Base-by-base conservation (phyloP, 2,113 vertebrate species). In the Aleadryas rufinucha region DNA sequence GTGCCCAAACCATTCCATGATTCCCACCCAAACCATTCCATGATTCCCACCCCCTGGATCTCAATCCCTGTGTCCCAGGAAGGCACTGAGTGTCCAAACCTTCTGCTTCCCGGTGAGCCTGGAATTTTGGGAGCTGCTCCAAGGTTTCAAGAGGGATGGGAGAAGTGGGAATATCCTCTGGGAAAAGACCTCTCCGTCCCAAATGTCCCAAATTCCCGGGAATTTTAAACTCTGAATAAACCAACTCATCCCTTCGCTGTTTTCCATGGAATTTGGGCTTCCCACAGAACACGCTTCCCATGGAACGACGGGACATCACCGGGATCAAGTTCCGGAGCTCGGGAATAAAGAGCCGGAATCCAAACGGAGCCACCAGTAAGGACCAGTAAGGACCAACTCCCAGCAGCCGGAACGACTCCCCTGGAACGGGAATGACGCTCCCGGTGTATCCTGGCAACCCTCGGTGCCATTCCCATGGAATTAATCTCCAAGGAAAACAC, bases 91-190 rank as follows among this genome's bases (percentile, higher is more conserved):
- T 1, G 1, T 9, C 64, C 49, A 18, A 63, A 15, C 24, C 20
- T 28, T n/a, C 35, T 1, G 3, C 33, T 31, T 71, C 44, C 77
- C 0, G 0, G 24, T 2, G 26, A 17, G 21, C 2, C 2, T 0
- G 44, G 47, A 49, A 28, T 42, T 44, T 3, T 4, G 41, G 5
- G 57, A 52, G 37, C 70, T 35, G 5, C 13, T 66, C 47, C 41
- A 11, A 7, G 35, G 18, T 41, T 76, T 77, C 47, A 3, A 8
- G 31, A 35, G 21, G 42, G 44, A 23, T 1, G 31, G 53, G 7
- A 23, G 39, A 44, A 18, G 26, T 7, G 63, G 63, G 57, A 61
- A 39, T 16, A 30, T 28, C n/a, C 49, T 4, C 42, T 7, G 44
- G 31, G 60, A 31, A 31, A 23, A 63, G 31, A 37, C 31, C 14